Base-by-base conservation (phyloP, 2,888 invertebrate species). In the Synanthedon formicaeformis region DNA sequence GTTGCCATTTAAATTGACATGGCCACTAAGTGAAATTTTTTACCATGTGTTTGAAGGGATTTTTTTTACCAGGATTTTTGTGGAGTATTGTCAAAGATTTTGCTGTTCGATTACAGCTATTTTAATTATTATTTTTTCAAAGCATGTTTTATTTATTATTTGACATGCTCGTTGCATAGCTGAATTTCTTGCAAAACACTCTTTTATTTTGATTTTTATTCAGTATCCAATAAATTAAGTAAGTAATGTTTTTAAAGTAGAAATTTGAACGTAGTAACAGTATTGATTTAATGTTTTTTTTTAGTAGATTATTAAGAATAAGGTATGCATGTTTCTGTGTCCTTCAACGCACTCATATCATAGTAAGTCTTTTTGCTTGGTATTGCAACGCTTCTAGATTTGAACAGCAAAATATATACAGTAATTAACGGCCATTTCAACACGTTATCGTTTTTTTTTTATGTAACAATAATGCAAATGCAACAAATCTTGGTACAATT, bases 321-420 rank as follows among this genome's bases (percentile, higher is more conserved):
- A 53, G 34, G 10, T 54, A 55, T 63, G 85, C 81, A 84, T 81
- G 84, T 61, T 72, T 77, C 77, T 75, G 57, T 81, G 83, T 82
- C 83, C 83, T 85, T 81, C 78, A 73, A 71, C 78, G 83, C 86
- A 86, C 83, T 74, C 71, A 84, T 78, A 84, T 78, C 83, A 84
- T 85, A 84, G 71, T 71, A 13, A 45, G 13, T 65, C 69, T 70
- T 64, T 65, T 66, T 62, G 54, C 67, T 71, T 67, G 81, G 76
- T 57, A 66, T 67, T 71, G 78, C 80, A 78, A 73, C 65, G 79
- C 80, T 75, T 74, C 61, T 64, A 68, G 66, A 68, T 62, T 66
- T 67, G 66, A 78, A 81, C 83, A 81, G 84, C 80, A 79, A 80
- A 77, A 75, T 77, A 67, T 65, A 62, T 66, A 71, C 34, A 34